Percentiles rank a stretch among this genome's conserved stretches.
Conservation (phyloP, 2,797 vertebrate genomes). For the Parotocinclus haroldoi region DNA sequence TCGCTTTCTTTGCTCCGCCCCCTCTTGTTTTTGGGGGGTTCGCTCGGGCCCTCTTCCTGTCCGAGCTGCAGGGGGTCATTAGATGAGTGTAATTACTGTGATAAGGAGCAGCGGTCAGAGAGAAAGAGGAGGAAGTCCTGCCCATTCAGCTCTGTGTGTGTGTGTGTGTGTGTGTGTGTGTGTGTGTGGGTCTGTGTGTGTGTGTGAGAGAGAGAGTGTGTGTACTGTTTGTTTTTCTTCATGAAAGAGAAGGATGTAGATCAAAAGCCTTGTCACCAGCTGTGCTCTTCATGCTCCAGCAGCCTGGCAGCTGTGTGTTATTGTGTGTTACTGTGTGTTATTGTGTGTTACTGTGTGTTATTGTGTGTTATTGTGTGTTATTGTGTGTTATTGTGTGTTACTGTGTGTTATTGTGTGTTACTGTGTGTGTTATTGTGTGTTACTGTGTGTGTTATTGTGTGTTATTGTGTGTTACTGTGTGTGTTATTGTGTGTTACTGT, state of each 20-base stretch:
- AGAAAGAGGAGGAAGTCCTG: slow-evolving; percentile 38
- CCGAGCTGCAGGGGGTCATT: slow-evolving; percentile 64
- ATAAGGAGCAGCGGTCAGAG: slow-evolving; percentile 56
- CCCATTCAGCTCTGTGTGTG: slow-evolving; percentile 45
- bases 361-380: no score
- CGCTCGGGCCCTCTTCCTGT: slow-evolving; percentile 45
- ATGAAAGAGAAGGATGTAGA: slow-evolving; percentile 54
- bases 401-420: slow-evolving; percentile 1
- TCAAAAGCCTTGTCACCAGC: slow-evolving; percentile 68
- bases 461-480: background rate
- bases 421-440: background rate
- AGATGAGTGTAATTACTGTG: slow-evolving; percentile 61
- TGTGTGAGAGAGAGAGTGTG: no score
- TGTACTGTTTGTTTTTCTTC: slow-evolving; percentile 28
- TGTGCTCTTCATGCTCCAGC: slow-evolving; percentile 66
- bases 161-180: slow-evolving; percentile 40
- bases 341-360: background rate
- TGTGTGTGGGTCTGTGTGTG: slow-evolving; percentile 19
- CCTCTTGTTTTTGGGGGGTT: slow-evolving; percentile 54
- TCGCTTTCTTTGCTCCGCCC: slow-evolving; percentile 74
- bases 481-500: slow-evolving; percentile 20
- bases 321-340: no score
- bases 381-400: no score
- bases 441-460: slow-evolving; percentile 46
- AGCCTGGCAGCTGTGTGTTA: slow-evolving; percentile 64